Conservation (phyloP, 2,888 invertebrate genomes). For the Sclerodermus sp. region DNA sequence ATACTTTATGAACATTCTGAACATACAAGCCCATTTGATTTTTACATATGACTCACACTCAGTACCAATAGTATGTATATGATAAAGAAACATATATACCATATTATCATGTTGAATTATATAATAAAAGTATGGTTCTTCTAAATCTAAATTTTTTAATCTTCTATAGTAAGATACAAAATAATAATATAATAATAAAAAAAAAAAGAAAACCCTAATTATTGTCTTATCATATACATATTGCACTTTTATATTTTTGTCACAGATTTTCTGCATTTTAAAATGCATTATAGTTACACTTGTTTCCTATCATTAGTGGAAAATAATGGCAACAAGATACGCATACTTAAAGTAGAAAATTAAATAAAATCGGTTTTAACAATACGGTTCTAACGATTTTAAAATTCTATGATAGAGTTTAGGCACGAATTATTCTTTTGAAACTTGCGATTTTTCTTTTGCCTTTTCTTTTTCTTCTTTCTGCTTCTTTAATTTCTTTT, state of each 20-base stretch:
- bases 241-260: not conserved
- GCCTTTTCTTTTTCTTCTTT: constrained; percentile 33
- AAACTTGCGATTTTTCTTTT: not conserved
- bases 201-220: too few relatives aligned
- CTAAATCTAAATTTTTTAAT: not conserved
- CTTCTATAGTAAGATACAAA: too few relatives aligned
- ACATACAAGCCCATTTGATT: constrained; percentile 3
- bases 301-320: not conserved
- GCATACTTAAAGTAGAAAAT: not conserved
- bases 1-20: constrained; percentile 20
- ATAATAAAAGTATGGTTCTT: not conserved
- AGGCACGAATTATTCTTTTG: not conserved
- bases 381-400: not conserved
- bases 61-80: too few relatives aligned
- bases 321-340: not conserved
- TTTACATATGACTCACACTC: too few relatives aligned
- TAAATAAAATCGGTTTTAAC: not conserved
- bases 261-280: not conserved
- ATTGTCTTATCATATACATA: not conserved
- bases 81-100: not conserved
- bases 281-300: not conserved
- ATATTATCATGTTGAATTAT: not conserved
- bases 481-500: constrained; percentile 61
- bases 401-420: not conserved
- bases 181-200: too few relatives aligned